These are phyloP conservation scores for Mormyrops attenuatus DNA, from an alignment of 2,797 vertebrate genomes.

Conservation along the genomic window DNA sequence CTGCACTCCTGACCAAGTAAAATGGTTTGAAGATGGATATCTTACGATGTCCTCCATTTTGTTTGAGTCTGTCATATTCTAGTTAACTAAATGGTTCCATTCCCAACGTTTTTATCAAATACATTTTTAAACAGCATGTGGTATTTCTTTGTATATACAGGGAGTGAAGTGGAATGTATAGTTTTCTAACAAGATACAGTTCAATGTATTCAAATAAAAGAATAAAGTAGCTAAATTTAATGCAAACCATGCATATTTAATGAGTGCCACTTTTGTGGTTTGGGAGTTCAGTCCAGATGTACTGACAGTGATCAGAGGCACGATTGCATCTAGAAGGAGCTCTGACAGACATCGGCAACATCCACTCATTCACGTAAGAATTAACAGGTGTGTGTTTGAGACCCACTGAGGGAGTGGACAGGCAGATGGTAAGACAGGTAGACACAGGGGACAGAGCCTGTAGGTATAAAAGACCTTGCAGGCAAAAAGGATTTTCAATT, in stretches of 20 bases:
- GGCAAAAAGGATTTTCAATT: not conserved
- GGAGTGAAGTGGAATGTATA: not conserved
- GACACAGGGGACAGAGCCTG: not conserved
- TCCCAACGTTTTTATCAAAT: not conserved
- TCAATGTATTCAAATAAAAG: not conserved
- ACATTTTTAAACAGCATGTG: not conserved
- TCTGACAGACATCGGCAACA: not conserved
- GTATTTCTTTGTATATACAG: not conserved
- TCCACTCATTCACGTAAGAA: not conserved
- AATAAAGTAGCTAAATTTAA: not conserved
- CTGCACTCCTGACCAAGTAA: not conserved
- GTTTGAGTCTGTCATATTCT: not conserved
- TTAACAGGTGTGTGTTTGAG: not conserved
- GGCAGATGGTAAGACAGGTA: not conserved
- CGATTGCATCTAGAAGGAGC: not conserved
- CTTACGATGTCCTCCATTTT: not conserved
- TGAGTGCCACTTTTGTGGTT: not conserved
- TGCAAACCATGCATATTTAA: not conserved
- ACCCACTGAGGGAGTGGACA: not conserved
- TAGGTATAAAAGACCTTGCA: not conserved
- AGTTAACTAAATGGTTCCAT: not conserved
- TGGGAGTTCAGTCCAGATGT: not conserved
- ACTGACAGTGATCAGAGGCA: conserved; percentile 3
- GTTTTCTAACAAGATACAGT: not conserved
- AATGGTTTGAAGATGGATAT: not conserved